Conservation (phyloP, 2,888 invertebrate genomes). For the Heliconius aoede region DNA sequence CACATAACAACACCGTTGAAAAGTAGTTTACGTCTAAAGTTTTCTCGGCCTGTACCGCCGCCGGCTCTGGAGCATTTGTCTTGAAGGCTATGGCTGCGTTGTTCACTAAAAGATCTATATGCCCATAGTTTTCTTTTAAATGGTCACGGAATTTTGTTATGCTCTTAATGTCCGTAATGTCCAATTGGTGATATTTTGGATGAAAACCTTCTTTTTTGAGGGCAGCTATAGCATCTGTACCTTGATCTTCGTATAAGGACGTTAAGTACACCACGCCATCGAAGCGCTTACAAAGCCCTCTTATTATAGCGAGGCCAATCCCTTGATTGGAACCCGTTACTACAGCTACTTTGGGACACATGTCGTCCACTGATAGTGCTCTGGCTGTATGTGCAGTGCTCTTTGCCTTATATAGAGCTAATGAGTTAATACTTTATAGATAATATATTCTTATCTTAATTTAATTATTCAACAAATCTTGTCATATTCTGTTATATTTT, state of each 20-base stretch:
- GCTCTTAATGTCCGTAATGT: constrained; percentile 5
- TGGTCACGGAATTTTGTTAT: constrained; percentile 1
- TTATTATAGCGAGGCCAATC: neutral
- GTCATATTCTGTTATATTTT: neutral
- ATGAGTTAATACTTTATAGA: neutral
- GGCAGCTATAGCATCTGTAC: neutral
- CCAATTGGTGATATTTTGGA: constrained; percentile 17
- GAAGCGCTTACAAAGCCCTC: constrained; percentile 14
- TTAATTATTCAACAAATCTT: neutral
- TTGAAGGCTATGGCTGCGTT: constrained; percentile 9
- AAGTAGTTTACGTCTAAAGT: constrained; percentile 5
- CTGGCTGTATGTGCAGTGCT: neutral
- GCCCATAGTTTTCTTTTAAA: constrained; percentile 9
- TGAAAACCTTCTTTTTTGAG: constrained; percentile 12
- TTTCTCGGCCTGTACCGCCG: neutral
- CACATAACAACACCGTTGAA: neutral
- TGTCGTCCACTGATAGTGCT: neutral
- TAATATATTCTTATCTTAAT: constrained; percentile 8
- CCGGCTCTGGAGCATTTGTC: neutral
- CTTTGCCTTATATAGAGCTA: neutral
- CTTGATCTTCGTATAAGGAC: constrained; percentile 2
- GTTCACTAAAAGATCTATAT: constrained; percentile 3
- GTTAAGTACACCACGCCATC: constrained; percentile 1
- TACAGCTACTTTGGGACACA: constrained; percentile 16
- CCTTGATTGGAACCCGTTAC: constrained; percentile 17